Conservation (phyloP, 2,888 invertebrate genomes). For the Patella pellucida region DNA sequence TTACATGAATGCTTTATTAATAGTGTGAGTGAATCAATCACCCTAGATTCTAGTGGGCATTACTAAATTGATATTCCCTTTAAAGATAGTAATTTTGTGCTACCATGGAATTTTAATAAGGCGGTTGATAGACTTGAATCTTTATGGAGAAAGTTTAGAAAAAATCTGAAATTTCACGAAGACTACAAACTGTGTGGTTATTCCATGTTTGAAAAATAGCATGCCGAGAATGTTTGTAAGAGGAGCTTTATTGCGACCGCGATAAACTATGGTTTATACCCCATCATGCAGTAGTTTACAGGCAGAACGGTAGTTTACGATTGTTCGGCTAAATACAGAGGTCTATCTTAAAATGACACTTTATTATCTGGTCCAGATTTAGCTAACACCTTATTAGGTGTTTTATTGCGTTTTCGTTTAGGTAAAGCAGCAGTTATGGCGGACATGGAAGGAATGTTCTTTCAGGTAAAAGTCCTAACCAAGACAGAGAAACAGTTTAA, state of each 20-base stretch:
- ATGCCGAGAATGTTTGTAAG: slow-evolving; percentile 24
- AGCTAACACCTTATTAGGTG: slow-evolving; percentile 12
- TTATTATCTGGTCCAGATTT: slow-evolving; percentile 13
- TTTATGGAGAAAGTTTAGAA: slow-evolving; percentile 7
- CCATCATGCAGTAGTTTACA: slow-evolving; percentile 33
- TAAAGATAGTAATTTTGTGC: slow-evolving; percentile 4
- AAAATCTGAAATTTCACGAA: slow-evolving; percentile 12
- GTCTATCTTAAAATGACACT: slow-evolving; percentile 3
- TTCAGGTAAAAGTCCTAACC: slow-evolving; percentile 19
- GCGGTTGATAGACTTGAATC: slow-evolving; percentile 15
- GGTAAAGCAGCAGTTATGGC: slow-evolving; percentile 10
- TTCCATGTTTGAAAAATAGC: slow-evolving; percentile 21
- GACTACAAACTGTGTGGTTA: slow-evolving; percentile 28
- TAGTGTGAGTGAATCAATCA: slow-evolving; percentile 20
- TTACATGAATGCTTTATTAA: slow-evolving; percentile 22
- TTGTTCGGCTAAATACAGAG: slow-evolving; percentile 24
- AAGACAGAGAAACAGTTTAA: slow-evolving; percentile 17
- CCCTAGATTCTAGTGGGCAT: slow-evolving; percentile 17
- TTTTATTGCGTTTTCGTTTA: background rate
- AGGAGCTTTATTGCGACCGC: slow-evolving; percentile 10
- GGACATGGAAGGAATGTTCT: slow-evolving; percentile 15
- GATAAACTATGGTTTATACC: slow-evolving; percentile 36
- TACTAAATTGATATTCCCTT: slow-evolving; percentile 23
- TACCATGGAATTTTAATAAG: slow-evolving; percentile 20
- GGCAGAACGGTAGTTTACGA: slow-evolving; percentile 32